phyloP scores from a whole-genome alignment of 30 jellyfish, hydroid and myxozoan species.

The Rhopilema esculentum region DNA sequence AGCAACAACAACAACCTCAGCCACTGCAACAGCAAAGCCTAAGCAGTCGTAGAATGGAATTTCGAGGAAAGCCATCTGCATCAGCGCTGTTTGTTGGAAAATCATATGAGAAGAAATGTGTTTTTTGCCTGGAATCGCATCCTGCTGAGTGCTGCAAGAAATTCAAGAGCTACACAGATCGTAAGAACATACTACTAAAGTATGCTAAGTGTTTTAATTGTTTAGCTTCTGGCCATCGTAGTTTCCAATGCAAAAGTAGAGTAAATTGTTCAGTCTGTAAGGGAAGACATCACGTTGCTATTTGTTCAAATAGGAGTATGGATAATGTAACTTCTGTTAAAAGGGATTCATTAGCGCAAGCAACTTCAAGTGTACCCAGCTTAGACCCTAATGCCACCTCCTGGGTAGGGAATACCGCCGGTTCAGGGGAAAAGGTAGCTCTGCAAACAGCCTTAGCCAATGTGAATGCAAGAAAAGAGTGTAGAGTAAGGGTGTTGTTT shows the following conservation, averaged over 20 bases:
- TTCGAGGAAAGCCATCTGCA: constrained; percentile 33
- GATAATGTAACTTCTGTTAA: not conserved
- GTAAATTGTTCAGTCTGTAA: constrained; percentile 11
- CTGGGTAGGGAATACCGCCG: constrained; percentile 51
- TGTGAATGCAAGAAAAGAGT: not conserved
- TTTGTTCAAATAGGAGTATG: constrained; percentile 3
- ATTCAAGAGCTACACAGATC: not conserved
- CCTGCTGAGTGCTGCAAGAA: constrained; percentile 6
- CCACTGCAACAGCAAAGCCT: constrained; percentile 5
- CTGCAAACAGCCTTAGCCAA: constrained; percentile 55
- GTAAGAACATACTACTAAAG: constrained; percentile 18
- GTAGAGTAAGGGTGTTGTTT: constrained; percentile 29
- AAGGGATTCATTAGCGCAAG: constrained; percentile 11
- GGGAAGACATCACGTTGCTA: constrained; percentile 37
- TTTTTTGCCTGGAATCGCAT: constrained; percentile 8
- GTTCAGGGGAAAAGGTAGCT: constrained; percentile 20
- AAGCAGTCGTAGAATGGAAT: not conserved
- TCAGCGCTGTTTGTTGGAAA: not conserved
- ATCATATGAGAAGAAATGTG: not conserved
- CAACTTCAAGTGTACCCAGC: constrained; percentile 54
- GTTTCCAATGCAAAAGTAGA: constrained; percentile 22
- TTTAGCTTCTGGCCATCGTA: constrained; percentile 16
- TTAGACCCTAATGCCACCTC: constrained; percentile 42
- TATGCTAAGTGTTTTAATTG: constrained; percentile 26
- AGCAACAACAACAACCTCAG: constrained; percentile 23